Conservation (phyloP, 2,113 vertebrate genomes). For the zebrafish (Danio rerio) region DNA sequence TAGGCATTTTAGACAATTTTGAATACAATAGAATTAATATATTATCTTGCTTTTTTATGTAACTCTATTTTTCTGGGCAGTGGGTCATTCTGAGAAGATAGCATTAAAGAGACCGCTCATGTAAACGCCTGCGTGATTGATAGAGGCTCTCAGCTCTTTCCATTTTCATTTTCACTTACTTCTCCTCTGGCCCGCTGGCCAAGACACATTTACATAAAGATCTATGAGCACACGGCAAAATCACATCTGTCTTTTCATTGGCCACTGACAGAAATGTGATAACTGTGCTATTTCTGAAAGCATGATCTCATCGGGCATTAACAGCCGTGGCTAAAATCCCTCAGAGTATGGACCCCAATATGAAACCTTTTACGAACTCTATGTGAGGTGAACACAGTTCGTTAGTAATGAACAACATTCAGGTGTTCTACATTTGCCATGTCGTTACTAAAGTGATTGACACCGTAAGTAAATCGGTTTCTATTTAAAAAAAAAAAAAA, state of each 20-base stretch:
- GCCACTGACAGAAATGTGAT: constrained; percentile 19
- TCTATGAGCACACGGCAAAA: constrained; percentile 33
- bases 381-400: no score
- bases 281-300: constrained; percentile 24
- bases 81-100: no score
- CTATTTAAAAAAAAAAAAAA: no score
- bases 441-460: neutral
- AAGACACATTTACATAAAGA: constrained; percentile 28
- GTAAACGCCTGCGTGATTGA: constrained; percentile 21
- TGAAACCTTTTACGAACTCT: no score
- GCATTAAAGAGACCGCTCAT: neutral
- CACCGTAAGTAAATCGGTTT: neutral
- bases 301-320: constrained; percentile 15
- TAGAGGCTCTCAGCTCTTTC: constrained; percentile 37
- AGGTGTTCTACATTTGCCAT: neutral
- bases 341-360: neutral
- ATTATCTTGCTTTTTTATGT: no score
- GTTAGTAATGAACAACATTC: neutral
- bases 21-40: no score
- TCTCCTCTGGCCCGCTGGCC: constrained; percentile 1
- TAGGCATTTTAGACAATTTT: no score
- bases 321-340: neutral
- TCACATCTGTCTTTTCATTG: constrained; percentile 29
- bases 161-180: constrained; percentile 35
- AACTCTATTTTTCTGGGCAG: no score